Percentiles rank a stretch among this genome's conserved stretches.
phyloP scores from a whole-genome alignment of 2,113 vertebrate species.

The Aleadryas rufinucha region DNA sequence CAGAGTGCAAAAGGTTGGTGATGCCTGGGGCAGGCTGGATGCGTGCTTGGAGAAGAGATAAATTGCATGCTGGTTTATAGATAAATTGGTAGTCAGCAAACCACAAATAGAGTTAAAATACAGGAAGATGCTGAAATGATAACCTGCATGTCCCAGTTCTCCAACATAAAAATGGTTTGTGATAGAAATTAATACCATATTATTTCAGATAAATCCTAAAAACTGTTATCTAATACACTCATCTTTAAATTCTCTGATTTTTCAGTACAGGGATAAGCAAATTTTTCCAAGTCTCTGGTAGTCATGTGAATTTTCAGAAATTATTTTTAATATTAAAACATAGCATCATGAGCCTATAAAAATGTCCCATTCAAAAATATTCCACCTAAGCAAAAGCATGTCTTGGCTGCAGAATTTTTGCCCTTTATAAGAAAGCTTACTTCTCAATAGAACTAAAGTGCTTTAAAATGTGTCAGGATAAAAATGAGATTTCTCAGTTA shows the following conservation, averaged over 20 bases:
- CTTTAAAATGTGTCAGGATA: not conserved
- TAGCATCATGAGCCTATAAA: not conserved
- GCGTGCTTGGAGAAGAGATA: not conserved
- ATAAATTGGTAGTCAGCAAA: not conserved
- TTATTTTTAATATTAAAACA: not conserved
- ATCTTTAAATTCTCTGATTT: not conserved
- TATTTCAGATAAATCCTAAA: not conserved
- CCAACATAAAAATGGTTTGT: not conserved
- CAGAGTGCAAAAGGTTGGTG: not conserved
- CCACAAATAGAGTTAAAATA: not conserved
- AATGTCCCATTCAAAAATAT: not conserved
- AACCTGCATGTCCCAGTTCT: not conserved
- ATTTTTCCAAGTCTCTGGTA: not conserved
- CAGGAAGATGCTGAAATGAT: not conserved
- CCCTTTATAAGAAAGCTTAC: not conserved
- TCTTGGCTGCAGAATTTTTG: not conserved
- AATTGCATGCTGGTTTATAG: not conserved
- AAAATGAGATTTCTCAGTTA: not conserved
- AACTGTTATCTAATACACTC: accelerated
- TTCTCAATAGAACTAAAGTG: not conserved
- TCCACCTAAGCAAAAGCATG: not conserved
- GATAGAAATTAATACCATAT: not conserved
- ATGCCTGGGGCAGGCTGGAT: not conserved
- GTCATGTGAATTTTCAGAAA: not conserved
- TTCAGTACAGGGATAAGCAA: not conserved